Percentiles rank a stretch among this genome's conserved stretches.
These are phyloP conservation scores for Nasonia vitripennis DNA, from an alignment of 1,140 invertebrate species.

Conservation along the genomic window DNA sequence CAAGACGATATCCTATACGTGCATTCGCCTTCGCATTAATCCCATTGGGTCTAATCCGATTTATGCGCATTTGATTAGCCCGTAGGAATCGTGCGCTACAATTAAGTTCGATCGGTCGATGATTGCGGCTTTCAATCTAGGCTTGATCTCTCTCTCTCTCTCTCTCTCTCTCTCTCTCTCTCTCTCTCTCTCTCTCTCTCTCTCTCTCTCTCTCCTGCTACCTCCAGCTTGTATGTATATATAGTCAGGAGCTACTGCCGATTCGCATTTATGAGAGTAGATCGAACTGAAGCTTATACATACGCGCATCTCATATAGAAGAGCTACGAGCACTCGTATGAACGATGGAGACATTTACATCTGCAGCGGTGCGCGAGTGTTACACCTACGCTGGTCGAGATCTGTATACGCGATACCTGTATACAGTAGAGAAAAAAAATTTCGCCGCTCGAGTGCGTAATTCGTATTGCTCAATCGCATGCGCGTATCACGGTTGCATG, in stretches of 20 bases:
- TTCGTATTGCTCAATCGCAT: neutral
- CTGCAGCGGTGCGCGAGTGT: neutral
- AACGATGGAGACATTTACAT: constrained; percentile 32
- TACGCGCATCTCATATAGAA: neutral
- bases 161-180: constrained; percentile 15
- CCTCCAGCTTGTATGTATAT: neutral
- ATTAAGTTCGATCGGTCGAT: constrained; percentile 40
- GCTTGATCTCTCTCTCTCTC: constrained; percentile 10
- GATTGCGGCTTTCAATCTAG: constrained; percentile 32
- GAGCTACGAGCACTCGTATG: neutral
- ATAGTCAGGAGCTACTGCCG: neutral
- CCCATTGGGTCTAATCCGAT: constrained; percentile 42
- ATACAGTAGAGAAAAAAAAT: neutral
- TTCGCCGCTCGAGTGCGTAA: neutral
- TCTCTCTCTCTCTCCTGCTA: neutral
- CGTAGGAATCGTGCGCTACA: constrained; percentile 19
- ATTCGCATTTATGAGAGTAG: neutral
- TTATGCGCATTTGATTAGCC: constrained; percentile 44
- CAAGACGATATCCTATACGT: neutral
- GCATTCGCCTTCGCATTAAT: neutral
- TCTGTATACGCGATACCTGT: neutral
- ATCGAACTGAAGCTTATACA: constrained; percentile 7
- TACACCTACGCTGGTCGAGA: neutral
- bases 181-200: constrained; percentile 14
- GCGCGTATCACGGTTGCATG: neutral